Base-by-base conservation (phyloP, 2,797 vertebrate genomes). In the Fratercula arctica region DNA sequence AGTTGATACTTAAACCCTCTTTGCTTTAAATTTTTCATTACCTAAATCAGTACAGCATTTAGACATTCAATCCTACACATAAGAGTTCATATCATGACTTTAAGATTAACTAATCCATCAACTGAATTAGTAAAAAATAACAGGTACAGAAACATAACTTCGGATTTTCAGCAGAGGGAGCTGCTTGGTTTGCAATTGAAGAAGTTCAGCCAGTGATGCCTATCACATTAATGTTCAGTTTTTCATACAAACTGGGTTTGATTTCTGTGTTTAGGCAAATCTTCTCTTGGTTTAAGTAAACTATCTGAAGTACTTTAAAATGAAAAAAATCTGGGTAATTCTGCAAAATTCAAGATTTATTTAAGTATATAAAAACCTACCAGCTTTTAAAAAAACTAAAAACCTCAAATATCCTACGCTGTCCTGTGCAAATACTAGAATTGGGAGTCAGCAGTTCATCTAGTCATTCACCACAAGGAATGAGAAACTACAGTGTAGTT, bases 161-260 rank as follows among this genome's bases (percentile, higher is more conserved):
- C 13, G 50, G n/a, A 35, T 75, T 72, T 88, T 68, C 85, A 93
- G 85, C 76, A 97, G 76, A 90, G 73, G 79, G 53, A 94, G 76
- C 69, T 88, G 16, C 57, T 94, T 43, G n/a, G 29, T 93, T 66
- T 75, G 57, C 25, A 81, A 68, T 0, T 50, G 50, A 66, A 86
- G 50, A 66, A 23, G 43, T 64, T 85, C 54, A 63, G 45, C 9
- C 43, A 66, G 51, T n/a, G 31, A 87, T 10, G 4, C 17, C 68
- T 45, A 51, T 7, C 13, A 82, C 29, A 74, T 76, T 54, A 33
- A 48, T 2, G 10, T 26, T 76, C 37, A n/a, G 12, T 54, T 76
- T 74, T 79, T 79, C 29, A 26, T 12, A 82, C 11, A 70, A 89
- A 89, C 46, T 18, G 12, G 25, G 18, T 81, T 37, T 3, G 50